Conservation (phyloP, 2,113 vertebrate species). For the Crotophaga sulcirostris region DNA sequence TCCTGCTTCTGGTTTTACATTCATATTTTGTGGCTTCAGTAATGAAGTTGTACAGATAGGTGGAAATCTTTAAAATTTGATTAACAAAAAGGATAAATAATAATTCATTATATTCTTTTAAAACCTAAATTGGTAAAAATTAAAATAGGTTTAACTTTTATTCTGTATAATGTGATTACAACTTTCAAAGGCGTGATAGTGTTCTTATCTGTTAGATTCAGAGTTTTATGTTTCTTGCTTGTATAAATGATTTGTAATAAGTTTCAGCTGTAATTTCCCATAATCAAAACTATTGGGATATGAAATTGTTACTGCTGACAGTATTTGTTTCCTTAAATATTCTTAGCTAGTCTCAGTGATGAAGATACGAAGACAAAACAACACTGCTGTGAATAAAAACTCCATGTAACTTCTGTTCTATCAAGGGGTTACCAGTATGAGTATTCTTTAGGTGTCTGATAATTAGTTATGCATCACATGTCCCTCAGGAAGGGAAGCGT, state of each 20-base stretch:
- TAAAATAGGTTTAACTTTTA: not conserved
- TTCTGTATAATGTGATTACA: not conserved
- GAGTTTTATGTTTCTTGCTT: not conserved
- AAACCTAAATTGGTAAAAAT: not conserved
- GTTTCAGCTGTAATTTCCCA: not conserved
- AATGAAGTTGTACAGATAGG: not conserved
- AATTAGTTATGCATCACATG: accelerated
- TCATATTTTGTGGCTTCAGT: not conserved
- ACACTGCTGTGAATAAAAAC: not conserved
- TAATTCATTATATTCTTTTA: not conserved
- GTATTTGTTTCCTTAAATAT: not conserved
- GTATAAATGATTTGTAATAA: not conserved
- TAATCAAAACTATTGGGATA: not conserved
- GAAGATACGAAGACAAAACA: not conserved
- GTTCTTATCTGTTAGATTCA: not conserved
- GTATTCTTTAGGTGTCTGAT: not conserved
- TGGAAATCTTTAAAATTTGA: not conserved
- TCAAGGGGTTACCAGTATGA: not conserved
- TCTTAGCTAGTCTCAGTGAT: not conserved
- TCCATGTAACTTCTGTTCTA: not conserved
- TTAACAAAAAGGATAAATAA: not conserved
- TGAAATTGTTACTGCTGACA: not conserved
- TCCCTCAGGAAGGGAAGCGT: not conserved
- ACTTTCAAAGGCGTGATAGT: not conserved
- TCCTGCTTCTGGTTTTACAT: not conserved